Evolutionary conservation across 2,888 invertebrate genomes (phyloP), one percentile per base, ranked within the genome.

Genomic region (Synergus itoensis): DNA sequence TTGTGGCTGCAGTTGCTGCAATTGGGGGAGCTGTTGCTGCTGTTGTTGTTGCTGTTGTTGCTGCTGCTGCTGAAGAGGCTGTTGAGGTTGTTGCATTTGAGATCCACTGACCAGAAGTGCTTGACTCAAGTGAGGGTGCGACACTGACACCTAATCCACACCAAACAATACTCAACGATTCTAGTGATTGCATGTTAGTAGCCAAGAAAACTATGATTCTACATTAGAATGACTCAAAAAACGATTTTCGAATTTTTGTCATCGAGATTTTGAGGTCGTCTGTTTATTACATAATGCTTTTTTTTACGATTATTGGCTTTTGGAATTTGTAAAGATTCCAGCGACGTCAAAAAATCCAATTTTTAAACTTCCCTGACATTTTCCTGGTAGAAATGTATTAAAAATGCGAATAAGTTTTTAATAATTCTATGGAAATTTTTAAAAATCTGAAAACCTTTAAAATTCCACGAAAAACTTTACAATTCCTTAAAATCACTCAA

Each of bases 61-160:
- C 65, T 83, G 86, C 73, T 53, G 73, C 73, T 73, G 73, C n/a
- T 73, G 73, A 12, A 36, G 73, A 36, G 48, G 73, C 53, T 84
- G 84, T 63, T 76, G 76, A 75, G 81, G 79, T 76, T 85, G 84
- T 75, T 87, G 88, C 36, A 78, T 83, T 80, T 88, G 91, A 14
- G 90, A 89, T 80, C 92, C 88, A 90, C 92, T 92, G 12, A 93
- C 94, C 86, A 94, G 89, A 85, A 94, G 91, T 53, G 94, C 94
- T 89, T 94, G 94, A 88, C 94, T 94, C 87, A 95, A 91, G 88
- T 95, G 94, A 60, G 94, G 94, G 92, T 95, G 94, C 75, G 94
- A 92, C 84, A 92, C 91, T 90, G 94, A 93, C 83, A 94, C 94
- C 94, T 94, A 90, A 86, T 88, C 82, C 85, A 88, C 86, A 87